Percentiles rank a stretch among this genome's conserved stretches.
These are phyloP conservation scores for Danionella dracula DNA, from an alignment of 2,797 vertebrate species.

Conservation along the genomic window DNA sequence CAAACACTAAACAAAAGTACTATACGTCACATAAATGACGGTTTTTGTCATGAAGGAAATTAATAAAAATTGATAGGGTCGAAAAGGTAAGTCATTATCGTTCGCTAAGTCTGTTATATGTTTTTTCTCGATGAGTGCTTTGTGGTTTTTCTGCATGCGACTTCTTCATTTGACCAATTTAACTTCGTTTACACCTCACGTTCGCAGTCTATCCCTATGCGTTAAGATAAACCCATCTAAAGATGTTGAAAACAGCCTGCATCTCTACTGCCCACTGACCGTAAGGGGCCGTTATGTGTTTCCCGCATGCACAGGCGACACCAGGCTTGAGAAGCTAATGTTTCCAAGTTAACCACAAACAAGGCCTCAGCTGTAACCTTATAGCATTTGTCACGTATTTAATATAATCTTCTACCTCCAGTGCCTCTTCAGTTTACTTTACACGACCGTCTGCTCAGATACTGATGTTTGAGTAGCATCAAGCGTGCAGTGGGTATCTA, in stretches of 20 bases:
- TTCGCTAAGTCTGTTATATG: slow-evolving; percentile 1
- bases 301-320: slow-evolving; percentile 24
- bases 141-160: slow-evolving; percentile 41
- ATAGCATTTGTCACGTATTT: slow-evolving; percentile 2
- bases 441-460: not conserved
- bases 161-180: slow-evolving; percentile 2
- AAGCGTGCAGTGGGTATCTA: not conserved
- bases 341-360: slow-evolving; percentile 25
- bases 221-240: not conserved
- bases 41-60: slow-evolving; percentile 79
- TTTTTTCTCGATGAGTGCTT: slow-evolving; percentile 14
- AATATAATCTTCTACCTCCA: not conserved
- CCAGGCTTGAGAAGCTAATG: slow-evolving; percentile 2
- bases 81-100: slow-evolving; percentile 57
- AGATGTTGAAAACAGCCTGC: not conserved
- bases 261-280: not conserved
- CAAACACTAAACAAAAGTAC: slow-evolving; percentile 46
- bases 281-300: slow-evolving; percentile 22
- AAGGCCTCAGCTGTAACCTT: slow-evolving; percentile 23
- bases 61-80: slow-evolving; percentile 72
- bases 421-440: not conserved
- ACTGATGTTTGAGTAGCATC: not conserved
- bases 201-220: not conserved
- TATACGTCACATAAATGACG: slow-evolving; percentile 48
- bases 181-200: not conserved